These are phyloP conservation scores for Parnassius glacialis DNA, from an alignment of 2,888 invertebrate species.

Conservation along the genomic window DNA sequence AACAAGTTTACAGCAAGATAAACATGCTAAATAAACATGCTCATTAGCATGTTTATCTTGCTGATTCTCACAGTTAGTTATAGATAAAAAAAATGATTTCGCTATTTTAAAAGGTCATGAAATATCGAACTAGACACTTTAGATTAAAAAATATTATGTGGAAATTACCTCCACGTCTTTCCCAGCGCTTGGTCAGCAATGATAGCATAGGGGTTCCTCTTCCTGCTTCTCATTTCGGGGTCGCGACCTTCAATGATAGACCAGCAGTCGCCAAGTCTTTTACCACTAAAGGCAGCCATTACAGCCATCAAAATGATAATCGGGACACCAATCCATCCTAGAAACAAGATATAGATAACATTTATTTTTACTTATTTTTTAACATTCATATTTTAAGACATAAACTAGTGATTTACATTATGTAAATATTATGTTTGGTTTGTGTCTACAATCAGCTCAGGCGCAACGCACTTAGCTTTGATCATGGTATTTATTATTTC, in stretches of 20 bases:
- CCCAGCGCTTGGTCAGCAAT: constrained; percentile 84
- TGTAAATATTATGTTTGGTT: too few relatives aligned
- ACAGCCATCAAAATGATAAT: constrained; percentile 81
- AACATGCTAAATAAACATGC: too few relatives aligned
- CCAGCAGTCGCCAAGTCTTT: constrained; percentile 85
- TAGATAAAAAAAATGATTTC: neutral
- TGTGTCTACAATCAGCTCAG: too few relatives aligned
- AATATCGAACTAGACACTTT: neutral
- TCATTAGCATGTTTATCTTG: too few relatives aligned
- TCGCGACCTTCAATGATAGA: constrained; percentile 84
- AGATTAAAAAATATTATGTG: constrained; percentile 7
- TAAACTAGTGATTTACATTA: too few relatives aligned
- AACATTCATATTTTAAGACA: neutral
- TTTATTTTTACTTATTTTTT: neutral
- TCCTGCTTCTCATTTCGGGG: constrained; percentile 79
- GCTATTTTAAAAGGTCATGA: constrained; percentile 4
- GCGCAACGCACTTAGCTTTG: too few relatives aligned
- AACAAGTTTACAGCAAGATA: too few relatives aligned
- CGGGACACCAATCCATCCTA: constrained; percentile 85
- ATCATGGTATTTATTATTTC: too few relatives aligned
- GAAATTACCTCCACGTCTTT: constrained; percentile 75
- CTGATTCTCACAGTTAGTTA: neutral
- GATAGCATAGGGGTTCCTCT: constrained; percentile 85
- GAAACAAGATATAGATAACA: constrained; percentile 29
- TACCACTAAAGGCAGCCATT: constrained; percentile 84